Conservation (phyloP, 64 coral and sea anemone genomes). For the Platygyra sinensis region DNA sequence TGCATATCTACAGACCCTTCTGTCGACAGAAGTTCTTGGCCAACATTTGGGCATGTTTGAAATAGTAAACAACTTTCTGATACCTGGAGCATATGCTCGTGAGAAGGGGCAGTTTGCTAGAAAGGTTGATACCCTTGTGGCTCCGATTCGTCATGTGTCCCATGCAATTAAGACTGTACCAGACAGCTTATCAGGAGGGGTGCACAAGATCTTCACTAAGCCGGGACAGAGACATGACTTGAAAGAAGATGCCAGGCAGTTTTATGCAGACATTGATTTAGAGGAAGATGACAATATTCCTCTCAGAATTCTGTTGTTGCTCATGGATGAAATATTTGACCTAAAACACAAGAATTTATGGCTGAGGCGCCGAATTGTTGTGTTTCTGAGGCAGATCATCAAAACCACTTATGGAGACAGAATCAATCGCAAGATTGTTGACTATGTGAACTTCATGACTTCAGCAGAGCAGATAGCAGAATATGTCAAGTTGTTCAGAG, state of each 20-base stretch:
- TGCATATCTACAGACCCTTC: slow-evolving; percentile 77
- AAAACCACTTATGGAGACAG: slow-evolving; percentile 96
- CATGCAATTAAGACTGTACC: slow-evolving; percentile 96
- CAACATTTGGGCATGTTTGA: slow-evolving; percentile 86
- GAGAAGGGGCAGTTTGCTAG: slow-evolving; percentile 98
- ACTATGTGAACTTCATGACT: slow-evolving; percentile 85
- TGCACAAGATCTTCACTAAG: slow-evolving; percentile 90
- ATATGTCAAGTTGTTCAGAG: slow-evolving; percentile 88
- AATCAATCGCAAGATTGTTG: slow-evolving; percentile 96
- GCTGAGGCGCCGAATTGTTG: slow-evolving; percentile 93
- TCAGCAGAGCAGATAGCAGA: slow-evolving; percentile 98
- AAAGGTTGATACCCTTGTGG: slow-evolving; percentile 91
- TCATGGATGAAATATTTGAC: slow-evolving; percentile 99
- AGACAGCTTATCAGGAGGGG: slow-evolving; percentile 85
- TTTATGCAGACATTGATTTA: slow-evolving; percentile 83
- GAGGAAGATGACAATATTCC: slow-evolving; percentile 99
- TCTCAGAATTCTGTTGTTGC: slow-evolving; percentile 80
- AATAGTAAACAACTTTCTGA: slow-evolving; percentile 82
- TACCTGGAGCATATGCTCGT: slow-evolving; percentile 83
- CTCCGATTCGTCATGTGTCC: slow-evolving; percentile 87
- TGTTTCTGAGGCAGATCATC: slow-evolving; percentile 93
- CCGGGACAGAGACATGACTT: slow-evolving; percentile 73
- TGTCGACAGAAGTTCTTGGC: slow-evolving; percentile 81
- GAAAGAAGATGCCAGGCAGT: slow-evolving; percentile 77
- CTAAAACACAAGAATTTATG: slow-evolving; percentile 93